phyloP scores from a whole-genome alignment of 2,113 vertebrate species.

The Gopherus evgoodei region DNA sequence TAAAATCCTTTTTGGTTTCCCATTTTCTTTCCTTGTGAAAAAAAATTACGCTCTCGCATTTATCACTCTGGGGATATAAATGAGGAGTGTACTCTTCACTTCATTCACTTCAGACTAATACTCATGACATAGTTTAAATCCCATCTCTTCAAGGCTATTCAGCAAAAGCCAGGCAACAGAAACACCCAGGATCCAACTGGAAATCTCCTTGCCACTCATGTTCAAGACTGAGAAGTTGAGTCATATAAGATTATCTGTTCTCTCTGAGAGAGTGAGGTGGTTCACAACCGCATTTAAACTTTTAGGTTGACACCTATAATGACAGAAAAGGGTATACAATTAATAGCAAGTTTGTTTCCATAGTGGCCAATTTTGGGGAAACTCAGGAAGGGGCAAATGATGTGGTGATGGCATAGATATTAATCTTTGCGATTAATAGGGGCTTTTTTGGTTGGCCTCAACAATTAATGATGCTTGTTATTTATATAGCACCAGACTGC shows the following conservation, averaged over 20 bases:
- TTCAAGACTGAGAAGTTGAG: background rate
- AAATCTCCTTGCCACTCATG: background rate
- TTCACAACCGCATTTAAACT: background rate
- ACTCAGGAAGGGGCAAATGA: background rate
- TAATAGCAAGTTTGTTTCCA: background rate
- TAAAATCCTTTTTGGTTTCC: constrained; percentile 78
- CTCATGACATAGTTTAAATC: constrained; percentile 72
- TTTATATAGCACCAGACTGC: background rate
- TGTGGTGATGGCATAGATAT: background rate
- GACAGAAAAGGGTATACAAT: background rate
- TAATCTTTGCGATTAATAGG: background rate
- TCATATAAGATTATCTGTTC: background rate
- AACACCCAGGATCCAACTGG: background rate
- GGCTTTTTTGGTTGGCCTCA: background rate
- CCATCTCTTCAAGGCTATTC: constrained; percentile 71
- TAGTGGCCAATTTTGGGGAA: background rate
- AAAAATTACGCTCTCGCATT: constrained; percentile 67
- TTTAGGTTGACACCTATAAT: background rate
- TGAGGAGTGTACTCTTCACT: constrained; percentile 60
- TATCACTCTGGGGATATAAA: constrained; percentile 76
- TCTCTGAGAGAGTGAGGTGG: background rate
- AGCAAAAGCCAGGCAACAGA: constrained; percentile 11
- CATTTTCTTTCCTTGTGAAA: constrained; percentile 76
- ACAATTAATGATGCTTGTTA: background rate
- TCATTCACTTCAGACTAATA: constrained; percentile 79